Conservation (phyloP, 2,113 vertebrate genomes). For the Electrona antarctica region DNA sequence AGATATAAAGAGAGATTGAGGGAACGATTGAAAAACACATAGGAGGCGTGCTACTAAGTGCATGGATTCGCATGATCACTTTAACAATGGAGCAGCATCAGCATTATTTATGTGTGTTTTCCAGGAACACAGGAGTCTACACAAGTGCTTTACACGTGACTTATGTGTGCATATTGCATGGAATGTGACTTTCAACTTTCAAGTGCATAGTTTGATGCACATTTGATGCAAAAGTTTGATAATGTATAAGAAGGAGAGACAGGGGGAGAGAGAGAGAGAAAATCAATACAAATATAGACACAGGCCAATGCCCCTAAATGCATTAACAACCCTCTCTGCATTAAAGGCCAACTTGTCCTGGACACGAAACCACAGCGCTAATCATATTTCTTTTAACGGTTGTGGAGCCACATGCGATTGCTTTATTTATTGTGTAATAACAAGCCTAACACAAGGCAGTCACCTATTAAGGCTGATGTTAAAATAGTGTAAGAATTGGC, state of each 20-base stretch:
- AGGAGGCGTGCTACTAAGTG: constrained; percentile 49
- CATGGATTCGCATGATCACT: constrained; percentile 58
- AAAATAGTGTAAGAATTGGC: too few species aligned
- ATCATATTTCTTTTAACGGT: constrained; percentile 14
- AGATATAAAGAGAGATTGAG: background rate
- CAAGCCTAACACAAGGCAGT: background rate
- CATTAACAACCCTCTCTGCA: constrained; percentile 65
- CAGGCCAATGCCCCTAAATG: constrained; percentile 63
- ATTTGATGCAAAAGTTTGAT: background rate
- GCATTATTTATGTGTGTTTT: constrained; percentile 10
- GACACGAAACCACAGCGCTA: constrained; percentile 60
- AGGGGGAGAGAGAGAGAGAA: constrained; percentile 27
- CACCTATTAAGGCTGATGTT: background rate
- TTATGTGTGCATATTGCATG: constrained; percentile 2
- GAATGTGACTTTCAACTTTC: constrained; percentile 26
- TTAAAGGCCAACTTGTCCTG: constrained; percentile 41
- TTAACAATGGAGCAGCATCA: constrained; percentile 49
- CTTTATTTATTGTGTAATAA: background rate
- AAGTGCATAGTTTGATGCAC: constrained; percentile 43
- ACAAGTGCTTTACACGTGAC: background rate
- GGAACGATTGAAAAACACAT: constrained; percentile 31
- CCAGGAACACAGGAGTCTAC: background rate
- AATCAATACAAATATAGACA: constrained; percentile 15
- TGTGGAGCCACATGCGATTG: constrained; percentile 30
- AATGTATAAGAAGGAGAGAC: background rate